Evolutionary conservation across 2,888 invertebrate species (phyloP).

Genomic region (Drosophila bunnanda): DNA sequence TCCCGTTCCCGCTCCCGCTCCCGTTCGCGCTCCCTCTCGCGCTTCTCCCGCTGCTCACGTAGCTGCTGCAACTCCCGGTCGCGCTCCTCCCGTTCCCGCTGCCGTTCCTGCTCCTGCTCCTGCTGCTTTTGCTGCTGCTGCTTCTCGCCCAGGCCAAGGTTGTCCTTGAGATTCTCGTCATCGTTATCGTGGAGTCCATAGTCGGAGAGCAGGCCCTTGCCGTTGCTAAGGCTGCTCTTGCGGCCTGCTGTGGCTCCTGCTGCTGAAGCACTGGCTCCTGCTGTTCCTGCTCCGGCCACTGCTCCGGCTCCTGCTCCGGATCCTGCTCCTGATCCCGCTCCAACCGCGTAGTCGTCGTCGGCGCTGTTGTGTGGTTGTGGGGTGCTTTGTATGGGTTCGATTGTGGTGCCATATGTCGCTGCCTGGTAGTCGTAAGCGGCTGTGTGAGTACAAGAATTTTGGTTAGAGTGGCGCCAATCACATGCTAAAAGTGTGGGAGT

Average conservation of each 20-base stretch:
- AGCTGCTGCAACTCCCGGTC: conserved; percentile 57
- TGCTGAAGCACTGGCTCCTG: conserved; percentile 39
- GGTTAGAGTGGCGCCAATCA: conserved; percentile 72
- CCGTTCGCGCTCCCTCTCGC: conserved; percentile 56
- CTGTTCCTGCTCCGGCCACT: conserved; percentile 22
- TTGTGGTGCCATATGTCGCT: conserved; percentile 83
- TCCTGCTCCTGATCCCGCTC: conserved; percentile 31
- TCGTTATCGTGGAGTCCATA: conserved; percentile 82
- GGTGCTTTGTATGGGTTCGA: conserved; percentile 74
- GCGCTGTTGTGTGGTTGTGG: conserved; percentile 70
- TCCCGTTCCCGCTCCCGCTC: conserved; percentile 52
- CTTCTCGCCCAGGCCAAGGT: conserved; percentile 83
- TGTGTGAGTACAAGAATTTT: conserved; percentile 72
- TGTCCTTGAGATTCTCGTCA: conserved; percentile 84
- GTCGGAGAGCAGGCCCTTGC: conserved; percentile 48
- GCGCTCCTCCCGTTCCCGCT: conserved; percentile 57
- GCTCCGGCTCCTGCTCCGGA: conserved; percentile 41
- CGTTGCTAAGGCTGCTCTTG: conserved; percentile 43
- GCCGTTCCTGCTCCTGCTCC: conserved; percentile 41
- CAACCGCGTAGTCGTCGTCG: conserved; percentile 72
- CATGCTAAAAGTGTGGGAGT: conserved; percentile 25
- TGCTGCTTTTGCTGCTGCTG: conserved; percentile 74
- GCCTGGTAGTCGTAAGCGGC: conserved; percentile 84
- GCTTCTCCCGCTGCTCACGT: conserved; percentile 57
- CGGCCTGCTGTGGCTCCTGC: conserved; percentile 47